Percentiles rank a stretch among this genome's conserved stretches.
phyloP scores from a whole-genome alignment of 2,888 invertebrate species.

The Drosophila parthenogenetica region DNA sequence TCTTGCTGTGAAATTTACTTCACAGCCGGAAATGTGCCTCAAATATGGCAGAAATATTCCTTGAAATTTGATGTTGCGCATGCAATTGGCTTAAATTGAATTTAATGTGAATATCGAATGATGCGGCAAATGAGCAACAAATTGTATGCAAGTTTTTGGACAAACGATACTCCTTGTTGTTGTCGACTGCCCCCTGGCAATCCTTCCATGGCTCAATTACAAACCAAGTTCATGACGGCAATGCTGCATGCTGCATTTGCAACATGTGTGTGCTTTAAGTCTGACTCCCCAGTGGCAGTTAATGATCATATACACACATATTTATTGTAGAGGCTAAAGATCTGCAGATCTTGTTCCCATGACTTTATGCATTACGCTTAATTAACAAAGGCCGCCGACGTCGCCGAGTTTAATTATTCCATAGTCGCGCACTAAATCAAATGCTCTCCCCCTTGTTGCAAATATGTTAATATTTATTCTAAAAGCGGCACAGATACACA shows the following conservation, averaged over 20 bases:
- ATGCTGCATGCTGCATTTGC: conserved; percentile 68
- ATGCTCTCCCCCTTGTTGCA: conserved; percentile 55
- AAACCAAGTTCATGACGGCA: conserved; percentile 72
- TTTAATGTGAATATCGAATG: conserved; percentile 68
- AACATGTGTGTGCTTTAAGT: conserved; percentile 61
- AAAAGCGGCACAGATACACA: conserved; percentile 27
- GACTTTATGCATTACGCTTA: conserved; percentile 73
- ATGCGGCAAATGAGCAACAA: conserved; percentile 75
- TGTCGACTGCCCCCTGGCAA: conserved; percentile 5
- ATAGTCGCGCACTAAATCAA: conserved; percentile 63
- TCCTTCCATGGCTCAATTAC: conserved; percentile 65
- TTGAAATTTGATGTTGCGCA: conserved; percentile 40
- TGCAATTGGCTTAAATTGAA: conserved; percentile 39
- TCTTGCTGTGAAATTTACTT: conserved; percentile 31
- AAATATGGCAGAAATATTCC: conserved; percentile 25
- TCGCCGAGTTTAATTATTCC: conserved; percentile 68
- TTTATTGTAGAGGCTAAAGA: conserved; percentile 16
- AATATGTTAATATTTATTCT: conserved; percentile 68
- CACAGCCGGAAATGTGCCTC: conserved; percentile 53
- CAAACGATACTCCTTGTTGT: conserved; percentile 54
- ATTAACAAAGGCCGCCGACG: conserved; percentile 77
- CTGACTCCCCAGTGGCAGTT: conserved; percentile 48
- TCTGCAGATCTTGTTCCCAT: conserved; percentile 67
- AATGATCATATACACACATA: conserved; percentile 42
- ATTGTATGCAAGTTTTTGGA: conserved; percentile 52